These are phyloP conservation scores for Elymnias hypermnestra DNA, from an alignment of 1,140 invertebrate species.

Conservation along the genomic window DNA sequence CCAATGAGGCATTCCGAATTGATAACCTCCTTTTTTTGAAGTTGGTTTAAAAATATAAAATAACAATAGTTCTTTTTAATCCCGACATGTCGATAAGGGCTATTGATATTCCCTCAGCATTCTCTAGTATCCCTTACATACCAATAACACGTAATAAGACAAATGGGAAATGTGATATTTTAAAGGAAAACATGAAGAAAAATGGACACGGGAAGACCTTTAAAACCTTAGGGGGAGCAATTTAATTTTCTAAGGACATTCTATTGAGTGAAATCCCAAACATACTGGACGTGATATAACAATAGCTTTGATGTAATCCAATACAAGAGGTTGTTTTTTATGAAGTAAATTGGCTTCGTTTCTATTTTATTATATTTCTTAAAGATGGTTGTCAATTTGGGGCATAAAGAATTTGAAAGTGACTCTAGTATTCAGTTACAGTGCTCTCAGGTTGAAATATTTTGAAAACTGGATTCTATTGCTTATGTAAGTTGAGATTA, in stretches of 20 bases:
- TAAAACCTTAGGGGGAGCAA: slow-evolving; percentile 35
- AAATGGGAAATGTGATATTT: slow-evolving; percentile 39
- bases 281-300: slow-evolving; percentile 32
- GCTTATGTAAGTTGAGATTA: too few relatives aligned
- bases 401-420: too few relatives aligned
- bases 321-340: slow-evolving; percentile 25
- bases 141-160: slow-evolving; percentile 29
- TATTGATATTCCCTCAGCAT: slow-evolving; percentile 8
- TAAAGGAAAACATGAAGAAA: slow-evolving; percentile 29
- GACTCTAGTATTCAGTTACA: too few relatives aligned
- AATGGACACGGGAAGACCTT: slow-evolving; percentile 34
- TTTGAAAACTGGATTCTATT: too few relatives aligned
- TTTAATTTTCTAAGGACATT: slow-evolving; percentile 39
- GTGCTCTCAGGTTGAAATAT: too few relatives aligned
- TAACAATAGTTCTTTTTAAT: too few relatives aligned
- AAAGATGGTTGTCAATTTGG: slow-evolving; percentile 14
- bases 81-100: too few relatives aligned
- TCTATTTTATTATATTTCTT: slow-evolving; percentile 20
- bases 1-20: too few relatives aligned
- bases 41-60: too few relatives aligned
- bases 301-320: slow-evolving; percentile 43
- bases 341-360: slow-evolving; percentile 34
- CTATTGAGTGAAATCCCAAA: slow-evolving; percentile 32
- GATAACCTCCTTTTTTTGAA: too few relatives aligned
- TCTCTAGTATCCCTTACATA: slow-evolving; percentile 14